phyloP scores from a whole-genome alignment of 1,140 invertebrate genomes.

The Macrobrachium rosenbergii region DNA sequence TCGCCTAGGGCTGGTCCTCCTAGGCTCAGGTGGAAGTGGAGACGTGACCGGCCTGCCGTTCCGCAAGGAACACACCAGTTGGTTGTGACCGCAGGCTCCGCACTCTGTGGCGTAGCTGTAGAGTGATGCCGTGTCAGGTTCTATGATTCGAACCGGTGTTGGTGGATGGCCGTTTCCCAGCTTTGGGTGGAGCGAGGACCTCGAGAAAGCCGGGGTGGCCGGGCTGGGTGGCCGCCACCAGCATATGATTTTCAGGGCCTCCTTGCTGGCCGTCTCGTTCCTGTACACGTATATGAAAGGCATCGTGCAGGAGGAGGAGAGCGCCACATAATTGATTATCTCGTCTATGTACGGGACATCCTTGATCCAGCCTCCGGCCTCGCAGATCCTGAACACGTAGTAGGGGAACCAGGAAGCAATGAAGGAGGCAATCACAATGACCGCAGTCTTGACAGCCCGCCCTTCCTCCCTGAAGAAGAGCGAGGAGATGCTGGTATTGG shows the following conservation, averaged over 20 bases:
- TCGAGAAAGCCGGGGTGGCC: constrained; percentile 46
- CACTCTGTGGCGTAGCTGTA: constrained; percentile 65
- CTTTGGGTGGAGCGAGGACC: constrained; percentile 48
- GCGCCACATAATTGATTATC: constrained; percentile 68
- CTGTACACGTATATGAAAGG: constrained; percentile 76
- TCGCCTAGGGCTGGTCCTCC: constrained; percentile 45
- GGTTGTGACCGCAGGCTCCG: constrained; percentile 61
- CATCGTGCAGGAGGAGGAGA: constrained; percentile 68
- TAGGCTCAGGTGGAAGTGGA: constrained; percentile 28
- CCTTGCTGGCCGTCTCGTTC: constrained; percentile 71
- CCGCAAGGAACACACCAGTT: constrained; percentile 60
- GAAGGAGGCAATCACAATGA: constrained; percentile 74
- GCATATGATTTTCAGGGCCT: constrained; percentile 69
- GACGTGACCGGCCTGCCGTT: constrained; percentile 57
- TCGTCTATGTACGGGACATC: constrained; percentile 60
- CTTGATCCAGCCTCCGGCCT: constrained; percentile 49
- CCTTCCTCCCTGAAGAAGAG: constrained; percentile 74
- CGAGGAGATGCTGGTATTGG: constrained; percentile 71
- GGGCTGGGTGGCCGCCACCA: constrained; percentile 62
- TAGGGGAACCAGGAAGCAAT: constrained; percentile 75
- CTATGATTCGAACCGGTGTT: constrained; percentile 60
- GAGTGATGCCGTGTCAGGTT: constrained; percentile 59
- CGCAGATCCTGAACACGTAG: constrained; percentile 69
- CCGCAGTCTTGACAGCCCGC: constrained; percentile 74
- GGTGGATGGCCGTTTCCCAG: constrained; percentile 63